Conservation (phyloP, 2,888 invertebrate genomes). For the Disparrhopalites patrizii region DNA sequence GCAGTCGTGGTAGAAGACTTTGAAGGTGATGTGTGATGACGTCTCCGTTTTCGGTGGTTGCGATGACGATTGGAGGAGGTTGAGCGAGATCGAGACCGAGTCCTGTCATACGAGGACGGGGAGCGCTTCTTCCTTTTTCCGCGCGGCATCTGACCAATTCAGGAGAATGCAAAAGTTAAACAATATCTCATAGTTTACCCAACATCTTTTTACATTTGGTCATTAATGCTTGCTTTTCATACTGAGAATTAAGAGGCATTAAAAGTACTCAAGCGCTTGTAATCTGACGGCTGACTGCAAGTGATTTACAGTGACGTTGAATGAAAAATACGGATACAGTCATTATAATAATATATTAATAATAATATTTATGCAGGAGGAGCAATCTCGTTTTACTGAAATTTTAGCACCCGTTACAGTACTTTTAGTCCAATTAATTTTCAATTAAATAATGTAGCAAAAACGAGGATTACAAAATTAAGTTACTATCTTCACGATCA, state of each 20-base stretch:
- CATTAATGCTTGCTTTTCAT: too few species aligned
- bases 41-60: slow-evolving; percentile 32
- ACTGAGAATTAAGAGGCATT: too few species aligned
- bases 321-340: not conserved
- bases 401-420: not conserved
- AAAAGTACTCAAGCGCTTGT: too few species aligned
- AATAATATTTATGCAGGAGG: too few species aligned
- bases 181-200: too few species aligned
- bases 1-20: slow-evolving; percentile 23
- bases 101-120: slow-evolving; percentile 36
- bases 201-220: too few species aligned
- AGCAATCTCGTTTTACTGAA: not conserved
- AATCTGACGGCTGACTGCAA: too few species aligned
- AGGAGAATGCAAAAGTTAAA: too few species aligned
- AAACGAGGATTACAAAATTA: too few species aligned
- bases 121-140: slow-evolving; percentile 43
- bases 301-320: not conserved
- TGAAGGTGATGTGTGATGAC: slow-evolving; percentile 33
- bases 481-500: too few species aligned
- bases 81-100: slow-evolving; percentile 34
- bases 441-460: too few species aligned
- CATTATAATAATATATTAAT: too few species aligned
- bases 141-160: slow-evolving; percentile 44
- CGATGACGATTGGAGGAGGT: slow-evolving; percentile 24
- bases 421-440: not conserved